phyloP scores from a whole-genome alignment of 2,888 invertebrate genomes.

The Hipparchia semele region DNA sequence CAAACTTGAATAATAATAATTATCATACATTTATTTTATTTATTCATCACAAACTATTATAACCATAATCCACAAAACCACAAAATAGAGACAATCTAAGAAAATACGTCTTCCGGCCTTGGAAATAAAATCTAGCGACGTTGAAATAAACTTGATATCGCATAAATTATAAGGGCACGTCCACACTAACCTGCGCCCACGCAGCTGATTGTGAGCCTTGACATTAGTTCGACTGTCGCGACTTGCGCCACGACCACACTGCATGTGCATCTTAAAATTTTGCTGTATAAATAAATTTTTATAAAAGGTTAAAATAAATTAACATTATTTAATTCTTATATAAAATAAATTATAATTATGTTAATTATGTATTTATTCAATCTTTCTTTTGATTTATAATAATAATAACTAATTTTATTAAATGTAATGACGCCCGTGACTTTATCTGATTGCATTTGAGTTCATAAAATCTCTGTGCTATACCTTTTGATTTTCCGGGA shows the following conservation, averaged over 20 bases:
- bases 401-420: too few relatives aligned
- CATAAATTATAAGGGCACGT: conserved; percentile 45
- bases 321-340: too few relatives aligned
- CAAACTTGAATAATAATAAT: too few relatives aligned
- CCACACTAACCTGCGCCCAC: conserved; percentile 67
- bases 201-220: conserved; percentile 80
- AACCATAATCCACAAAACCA: conserved; percentile 4
- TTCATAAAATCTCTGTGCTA: too few relatives aligned
- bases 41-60: conserved; percentile 2
- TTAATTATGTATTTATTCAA: too few relatives aligned
- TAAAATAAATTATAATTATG: too few relatives aligned
- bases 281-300: background rate
- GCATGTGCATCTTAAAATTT: conserved; percentile 27
- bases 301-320: too few relatives aligned
- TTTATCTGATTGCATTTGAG: too few relatives aligned
- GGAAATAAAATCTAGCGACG: conserved; percentile 30
- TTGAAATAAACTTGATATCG: conserved; percentile 37
- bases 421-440: too few relatives aligned
- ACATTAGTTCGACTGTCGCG: conserved; percentile 80
- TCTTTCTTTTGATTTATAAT: too few relatives aligned
- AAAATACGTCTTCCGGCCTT: conserved; percentile 20
- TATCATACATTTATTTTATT: background rate
- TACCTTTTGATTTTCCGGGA: too few relatives aligned
- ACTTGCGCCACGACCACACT: conserved; percentile 48
- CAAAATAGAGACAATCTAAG: conserved; percentile 2